These are phyloP conservation scores for Drosophila percnosoma DNA, from an alignment of 2,888 invertebrate species.

Conservation along the genomic window DNA sequence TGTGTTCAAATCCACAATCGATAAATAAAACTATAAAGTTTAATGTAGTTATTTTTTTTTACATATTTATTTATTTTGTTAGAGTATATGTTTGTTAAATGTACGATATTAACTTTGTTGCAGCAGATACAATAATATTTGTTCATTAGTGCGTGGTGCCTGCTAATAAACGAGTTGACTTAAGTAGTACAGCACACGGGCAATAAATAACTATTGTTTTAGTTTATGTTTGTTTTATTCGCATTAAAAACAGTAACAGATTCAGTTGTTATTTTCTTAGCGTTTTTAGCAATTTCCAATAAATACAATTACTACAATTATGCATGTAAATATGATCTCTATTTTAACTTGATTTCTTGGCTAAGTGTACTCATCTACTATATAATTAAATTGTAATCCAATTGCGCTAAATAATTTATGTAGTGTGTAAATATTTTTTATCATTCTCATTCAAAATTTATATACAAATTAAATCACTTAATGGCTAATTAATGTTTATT, in stretches of 20 bases:
- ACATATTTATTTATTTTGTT: conserved; percentile 39
- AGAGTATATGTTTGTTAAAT: conserved; percentile 38
- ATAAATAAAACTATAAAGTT: neutral
- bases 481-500: conserved; percentile 42
- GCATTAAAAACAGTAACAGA: conserved; percentile 35
- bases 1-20: neutral
- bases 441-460: conserved; percentile 42
- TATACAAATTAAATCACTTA: conserved; percentile 71
- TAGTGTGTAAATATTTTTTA: conserved; percentile 47
- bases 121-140: conserved; percentile 49
- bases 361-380: conserved; percentile 46
- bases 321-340: conserved; percentile 39
- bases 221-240: neutral
- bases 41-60: conserved; percentile 3
- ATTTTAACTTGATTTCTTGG: conserved; percentile 48
- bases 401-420: conserved; percentile 76
- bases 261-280: conserved; percentile 36
- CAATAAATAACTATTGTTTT: conserved; percentile 25
- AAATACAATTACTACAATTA: conserved; percentile 43
- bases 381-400: conserved; percentile 66
- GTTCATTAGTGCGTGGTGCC: conserved; percentile 18
- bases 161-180: conserved; percentile 37
- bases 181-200: conserved; percentile 31
- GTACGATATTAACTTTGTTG: conserved; percentile 37
- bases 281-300: conserved; percentile 39